These are phyloP conservation scores for Tetanocera ferruginea DNA, from an alignment of 2,888 invertebrate species.

Conservation along the genomic window DNA sequence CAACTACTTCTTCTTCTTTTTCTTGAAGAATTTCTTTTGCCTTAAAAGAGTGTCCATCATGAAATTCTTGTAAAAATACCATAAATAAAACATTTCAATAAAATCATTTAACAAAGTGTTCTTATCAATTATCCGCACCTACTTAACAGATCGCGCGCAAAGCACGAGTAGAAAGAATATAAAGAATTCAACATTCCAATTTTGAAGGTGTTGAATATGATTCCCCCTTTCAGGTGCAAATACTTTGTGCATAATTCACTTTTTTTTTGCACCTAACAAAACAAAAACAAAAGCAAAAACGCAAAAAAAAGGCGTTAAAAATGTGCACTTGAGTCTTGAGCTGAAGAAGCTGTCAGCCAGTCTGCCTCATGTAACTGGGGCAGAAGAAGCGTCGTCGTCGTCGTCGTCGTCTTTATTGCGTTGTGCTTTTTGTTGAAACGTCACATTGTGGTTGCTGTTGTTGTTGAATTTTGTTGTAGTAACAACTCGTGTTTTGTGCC, in stretches of 20 bases:
- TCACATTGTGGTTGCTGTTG: not conserved
- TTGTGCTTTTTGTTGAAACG: conserved; percentile 15
- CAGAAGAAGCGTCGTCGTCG: conserved; percentile 24
- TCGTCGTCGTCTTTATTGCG: not conserved
- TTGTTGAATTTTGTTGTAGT: not conserved
- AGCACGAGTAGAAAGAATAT: not conserved
- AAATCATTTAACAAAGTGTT: conserved; percentile 26
- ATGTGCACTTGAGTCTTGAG: conserved; percentile 40
- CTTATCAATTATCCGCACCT: conserved; percentile 43
- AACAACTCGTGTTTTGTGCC: not conserved
- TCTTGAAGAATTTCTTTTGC: no score
- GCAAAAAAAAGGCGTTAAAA: conserved; percentile 38
- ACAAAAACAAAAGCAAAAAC: not conserved
- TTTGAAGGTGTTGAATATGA: conserved; percentile 12
- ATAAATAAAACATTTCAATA: conserved; percentile 23
- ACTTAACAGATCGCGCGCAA: not conserved
- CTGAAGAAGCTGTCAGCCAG: conserved; percentile 39
- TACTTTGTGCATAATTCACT: conserved; percentile 9
- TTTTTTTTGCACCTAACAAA: not conserved
- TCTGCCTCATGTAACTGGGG: conserved; percentile 30
- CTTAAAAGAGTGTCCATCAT: not conserved
- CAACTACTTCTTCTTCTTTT: not conserved
- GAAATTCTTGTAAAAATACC: not conserved
- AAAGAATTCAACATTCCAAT: conserved; percentile 4
- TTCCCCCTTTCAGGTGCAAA: conserved; percentile 19